These are phyloP conservation scores for Xestia c-nigrum DNA, from an alignment of 2,888 invertebrate genomes.

Conservation along the genomic window DNA sequence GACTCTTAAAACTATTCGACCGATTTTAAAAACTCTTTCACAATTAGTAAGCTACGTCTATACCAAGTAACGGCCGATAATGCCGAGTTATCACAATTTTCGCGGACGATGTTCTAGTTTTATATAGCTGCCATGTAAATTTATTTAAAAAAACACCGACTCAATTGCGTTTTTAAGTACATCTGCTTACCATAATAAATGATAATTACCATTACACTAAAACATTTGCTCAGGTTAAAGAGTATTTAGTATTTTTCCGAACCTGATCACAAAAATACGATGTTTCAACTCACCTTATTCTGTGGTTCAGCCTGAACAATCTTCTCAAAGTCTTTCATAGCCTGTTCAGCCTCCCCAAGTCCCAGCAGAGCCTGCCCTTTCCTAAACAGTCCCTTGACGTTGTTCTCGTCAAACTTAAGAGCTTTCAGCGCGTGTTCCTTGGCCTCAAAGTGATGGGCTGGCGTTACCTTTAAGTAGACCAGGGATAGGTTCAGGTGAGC, in stretches of 20 bases:
- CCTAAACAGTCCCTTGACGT: slow-evolving; percentile 97
- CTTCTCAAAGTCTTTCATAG: slow-evolving; percentile 94
- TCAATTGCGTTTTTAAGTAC: background rate
- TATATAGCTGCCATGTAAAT: background rate
- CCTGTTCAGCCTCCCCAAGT: slow-evolving; percentile 94
- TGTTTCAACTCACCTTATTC: slow-evolving; percentile 91
- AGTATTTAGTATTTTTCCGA: background rate
- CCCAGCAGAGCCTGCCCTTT: slow-evolving; percentile 95
- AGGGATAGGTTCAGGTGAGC: slow-evolving; percentile 95
- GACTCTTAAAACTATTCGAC: too few species aligned
- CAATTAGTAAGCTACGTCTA: too few species aligned
- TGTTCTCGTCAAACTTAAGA: slow-evolving; percentile 93
- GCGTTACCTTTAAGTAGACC: slow-evolving; percentile 94
- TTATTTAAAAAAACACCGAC: background rate
- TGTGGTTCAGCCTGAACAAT: slow-evolving; percentile 95
- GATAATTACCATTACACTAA: background rate
- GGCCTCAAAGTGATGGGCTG: slow-evolving; percentile 92
- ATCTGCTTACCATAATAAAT: background rate
- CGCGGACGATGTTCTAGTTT: too few species aligned
- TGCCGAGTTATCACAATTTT: too few species aligned
- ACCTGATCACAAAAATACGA: background rate
- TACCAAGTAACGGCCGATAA: too few species aligned
- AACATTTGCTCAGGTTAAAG: background rate
- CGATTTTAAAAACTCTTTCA: too few species aligned
- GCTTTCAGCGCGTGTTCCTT: slow-evolving; percentile 94